Evolutionary conservation across 2,888 invertebrate species (phyloP), one percentile per base, ranked within the genome.

Genomic region (Stramonita haemastoma): DNA sequence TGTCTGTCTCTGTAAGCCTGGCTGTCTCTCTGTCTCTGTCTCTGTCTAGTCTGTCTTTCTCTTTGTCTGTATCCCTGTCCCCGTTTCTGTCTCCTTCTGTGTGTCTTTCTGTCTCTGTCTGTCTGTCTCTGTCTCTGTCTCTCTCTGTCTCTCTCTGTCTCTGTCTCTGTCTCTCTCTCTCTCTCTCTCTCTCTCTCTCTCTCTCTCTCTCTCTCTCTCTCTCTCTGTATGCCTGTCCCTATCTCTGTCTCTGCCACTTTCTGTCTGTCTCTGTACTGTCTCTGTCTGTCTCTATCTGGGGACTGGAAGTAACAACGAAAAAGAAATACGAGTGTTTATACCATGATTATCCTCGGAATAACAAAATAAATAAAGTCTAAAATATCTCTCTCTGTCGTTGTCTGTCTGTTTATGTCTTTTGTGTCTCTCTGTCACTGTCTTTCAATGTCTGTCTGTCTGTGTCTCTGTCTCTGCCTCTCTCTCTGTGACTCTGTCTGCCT

Each of bases 131-230:
- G 32, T 81, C 79, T 81, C 17, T 81, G 32, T 85, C 56, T 57
- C 57, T 85, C n/a, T 85, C 34, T 85, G 56, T 60, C 60, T 57
- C 6, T 85, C 56, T 60, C 56, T 85, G 2, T 57, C 56, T 85
- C 46, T 57, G n/a, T 60, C 60, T 86, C 57, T 86, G 32, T 60
- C 46, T 86, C 86, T 66, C 86, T 66, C 34, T 86, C 86, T 34
- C 60, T 57, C 34, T 86, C 60, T 86, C 66, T 34, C 66, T 34
- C 66, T 86, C 86, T 66, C 66, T 66, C 66, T 86, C 34, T 86
- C 87, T 73, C 87, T 79, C 79, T 79, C 34, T 79, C 32, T 70
- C 70, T 70, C 6, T 70, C 70, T 70, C 70, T 70, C 70, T 70
- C 70, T 70, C 6, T 70, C 70, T 70, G n/a, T n/a, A n/a, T n/a